Conservation (phyloP, 2,113 vertebrate genomes). For the Castor canadensis region DNA sequence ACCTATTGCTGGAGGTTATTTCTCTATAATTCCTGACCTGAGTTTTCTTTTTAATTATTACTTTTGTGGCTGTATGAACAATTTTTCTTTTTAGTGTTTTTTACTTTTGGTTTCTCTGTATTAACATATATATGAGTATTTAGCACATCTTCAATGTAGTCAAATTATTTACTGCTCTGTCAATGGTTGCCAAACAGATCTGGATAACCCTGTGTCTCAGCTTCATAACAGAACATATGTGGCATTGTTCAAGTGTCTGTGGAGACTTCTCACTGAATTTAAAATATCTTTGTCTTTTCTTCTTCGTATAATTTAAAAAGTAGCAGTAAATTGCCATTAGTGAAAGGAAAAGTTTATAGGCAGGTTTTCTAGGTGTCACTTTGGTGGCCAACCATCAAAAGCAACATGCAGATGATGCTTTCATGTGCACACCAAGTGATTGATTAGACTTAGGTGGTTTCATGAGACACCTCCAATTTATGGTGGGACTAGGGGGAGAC, state of each 20-base stretch:
- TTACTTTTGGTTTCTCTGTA: slow-evolving; percentile 23
- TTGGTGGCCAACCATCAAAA: not conserved
- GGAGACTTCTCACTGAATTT: not conserved
- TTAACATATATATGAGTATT: slow-evolving; percentile 3
- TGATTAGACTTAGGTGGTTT: slow-evolving; percentile 20
- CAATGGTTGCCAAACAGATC: not conserved
- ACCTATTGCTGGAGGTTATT: not conserved
- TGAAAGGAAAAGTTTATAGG: not conserved
- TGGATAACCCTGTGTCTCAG: not conserved
- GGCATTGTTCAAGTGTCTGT: not conserved
- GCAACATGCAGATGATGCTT: not conserved
- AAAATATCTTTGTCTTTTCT: slow-evolving; percentile 36
- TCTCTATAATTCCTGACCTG: not conserved
- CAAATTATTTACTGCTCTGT: not conserved
- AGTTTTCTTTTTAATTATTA: slow-evolving; percentile 32
- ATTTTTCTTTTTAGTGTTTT: not conserved
- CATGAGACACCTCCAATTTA: slow-evolving; percentile 16
- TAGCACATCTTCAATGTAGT: not conserved
- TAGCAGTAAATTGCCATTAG: not conserved
- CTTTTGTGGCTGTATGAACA: not conserved
- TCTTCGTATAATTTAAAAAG: slow-evolving; percentile 42
- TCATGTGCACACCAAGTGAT: not conserved
- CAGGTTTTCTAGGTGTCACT: not conserved
- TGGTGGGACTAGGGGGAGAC: not conserved
- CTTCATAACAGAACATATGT: slow-evolving; percentile 16